Base-by-base conservation (phyloP, 2,888 invertebrate genomes). In the Melanostoma mellinum region DNA sequence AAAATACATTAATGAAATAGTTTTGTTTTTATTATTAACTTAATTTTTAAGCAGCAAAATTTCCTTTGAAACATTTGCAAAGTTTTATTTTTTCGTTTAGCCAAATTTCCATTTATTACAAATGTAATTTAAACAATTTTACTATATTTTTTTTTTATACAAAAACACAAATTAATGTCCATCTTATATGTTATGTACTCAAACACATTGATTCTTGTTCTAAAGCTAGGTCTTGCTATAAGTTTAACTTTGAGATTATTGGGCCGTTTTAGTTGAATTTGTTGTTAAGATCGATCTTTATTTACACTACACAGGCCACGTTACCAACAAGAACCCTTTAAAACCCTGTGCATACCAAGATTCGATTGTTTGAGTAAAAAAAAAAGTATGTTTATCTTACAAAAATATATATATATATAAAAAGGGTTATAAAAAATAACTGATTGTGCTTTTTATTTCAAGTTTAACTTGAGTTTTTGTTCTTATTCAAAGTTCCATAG, bases 101-200 rank as follows among this genome's bases (percentile, higher is more conserved):
- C 78, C 82, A 74, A 77, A 74, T 42, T 77, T 77, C 77, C 73
- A 82, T 72, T 56, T 61, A 10, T 79, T 42, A 56, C 58, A 36
- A 10, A 63, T 63, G 46, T 61, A 55, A 61, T 55, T 48, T 50
- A 46, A 72, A 69, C 56, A 58, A 30, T 48, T 80, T 65, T 69
- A 58, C 42, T 76, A 44, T 44, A 53, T 81, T 65, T 80, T 79
- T 79, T 73, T 81, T 77, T 73, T 78, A 82, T 68, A 81, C 73
- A 69, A 68, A 36, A 65, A 71, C 20, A 61, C 50, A 67, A 60
- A 46, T 69, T 35, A 68, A 63, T 69, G 71, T 60, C 33, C 65
- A 61, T 74, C 63, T 42, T 55, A 48, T 52, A 56, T 50, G 32
- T 42, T 46, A 48, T 63, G 48, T 63, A 6, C 50, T 63, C 63